Evolutionary conservation across 2,797 vertebrate species (phyloP).

Genomic region (Thaleichthys pacificus): DNA sequence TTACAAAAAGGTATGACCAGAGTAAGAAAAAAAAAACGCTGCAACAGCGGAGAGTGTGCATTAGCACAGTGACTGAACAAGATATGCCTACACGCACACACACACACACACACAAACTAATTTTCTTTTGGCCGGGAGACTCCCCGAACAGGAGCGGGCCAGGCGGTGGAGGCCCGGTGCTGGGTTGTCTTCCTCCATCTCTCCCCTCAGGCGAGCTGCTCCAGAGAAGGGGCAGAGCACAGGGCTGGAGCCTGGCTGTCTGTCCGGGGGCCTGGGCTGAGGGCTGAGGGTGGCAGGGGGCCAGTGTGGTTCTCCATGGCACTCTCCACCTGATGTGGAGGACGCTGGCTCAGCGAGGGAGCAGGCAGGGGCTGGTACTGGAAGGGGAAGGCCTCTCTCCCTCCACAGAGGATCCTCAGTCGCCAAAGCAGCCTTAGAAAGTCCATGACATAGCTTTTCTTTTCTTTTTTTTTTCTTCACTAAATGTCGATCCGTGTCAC

Average conservation of each 20-base stretch:
- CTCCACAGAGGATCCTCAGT: background rate
- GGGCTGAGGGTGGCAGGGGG: slow-evolving; percentile 26
- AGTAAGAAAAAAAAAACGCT: background rate
- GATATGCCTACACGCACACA: slow-evolving; percentile 4
- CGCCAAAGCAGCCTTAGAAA: background rate
- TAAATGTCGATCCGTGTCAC: background rate
- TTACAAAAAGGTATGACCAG: background rate
- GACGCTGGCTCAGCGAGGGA: slow-evolving; percentile 45
- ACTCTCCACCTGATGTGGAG: slow-evolving; percentile 40
- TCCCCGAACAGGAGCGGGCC: slow-evolving; percentile 2
- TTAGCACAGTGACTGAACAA: background rate
- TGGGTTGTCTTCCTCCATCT: slow-evolving; percentile 31
- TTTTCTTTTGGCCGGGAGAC: slow-evolving; percentile 28
- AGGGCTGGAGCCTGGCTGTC: slow-evolving; percentile 46
- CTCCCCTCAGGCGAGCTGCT: slow-evolving; percentile 20
- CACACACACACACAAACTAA: slow-evolving; percentile 2
- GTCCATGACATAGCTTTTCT: background rate
- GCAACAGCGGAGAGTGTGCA: background rate
- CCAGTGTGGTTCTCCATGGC: slow-evolving; percentile 38
- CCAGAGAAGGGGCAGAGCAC: slow-evolving; percentile 27
- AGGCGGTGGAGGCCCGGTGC: slow-evolving; percentile 21
- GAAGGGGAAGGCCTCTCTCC: background rate
- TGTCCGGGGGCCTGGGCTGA: slow-evolving; percentile 17
- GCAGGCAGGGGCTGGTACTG: slow-evolving; percentile 41
- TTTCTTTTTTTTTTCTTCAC: background rate